Base-by-base conservation (phyloP, 2,113 vertebrate genomes). In the Festucalex cinctus region DNA sequence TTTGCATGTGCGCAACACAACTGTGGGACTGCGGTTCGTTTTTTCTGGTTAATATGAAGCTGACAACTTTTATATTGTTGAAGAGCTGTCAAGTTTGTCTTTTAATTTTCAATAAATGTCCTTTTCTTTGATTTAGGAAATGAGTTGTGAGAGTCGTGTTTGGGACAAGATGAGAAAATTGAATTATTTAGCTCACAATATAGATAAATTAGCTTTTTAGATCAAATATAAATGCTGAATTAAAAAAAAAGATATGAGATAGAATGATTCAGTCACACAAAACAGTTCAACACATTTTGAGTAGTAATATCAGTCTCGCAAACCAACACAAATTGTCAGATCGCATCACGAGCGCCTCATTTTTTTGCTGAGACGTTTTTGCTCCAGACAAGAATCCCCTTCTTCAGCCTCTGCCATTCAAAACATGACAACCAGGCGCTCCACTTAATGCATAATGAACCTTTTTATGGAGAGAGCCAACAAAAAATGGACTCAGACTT, bases 41-140 rank as follows among this genome's bases (percentile, higher is more conserved):
- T 53, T 57, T 71, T 75, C 71, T 65, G 63, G 66, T 79, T 32
- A 26, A 71, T 72, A 65, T 57, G 39, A 78, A 70, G 71, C 70
- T 73, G 66, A 75, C 68, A 56, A 71, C 58, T 86, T 88, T 89
- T 88, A 66, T 88, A 85, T 79, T 73, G 66, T 84, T 73, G 39
- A 36, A 75, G 36, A 78, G 73, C 76, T 84, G 76, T 72, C 64
- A 73, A 67, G 39, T 80, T 58, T 75, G 69, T 85, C 76, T 82
- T 81, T 83, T 90, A 36, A 85, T 87, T 86, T 87, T 82, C 82
- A 85, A 84, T 87, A 87, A 85, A 83, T 71, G 9, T 43, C 13
- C 16, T 22, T 76, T 70, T 68, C 71, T 86, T 80, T 77, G 56
- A 76, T 78, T 82, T 67, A 60, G 68, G 73, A 68, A 35, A 32